Evolutionary conservation across 2,113 vertebrate genomes (phyloP), one percentile per base, ranked within the genome.

Genomic region (Lagenorhynchus albirostris): DNA sequence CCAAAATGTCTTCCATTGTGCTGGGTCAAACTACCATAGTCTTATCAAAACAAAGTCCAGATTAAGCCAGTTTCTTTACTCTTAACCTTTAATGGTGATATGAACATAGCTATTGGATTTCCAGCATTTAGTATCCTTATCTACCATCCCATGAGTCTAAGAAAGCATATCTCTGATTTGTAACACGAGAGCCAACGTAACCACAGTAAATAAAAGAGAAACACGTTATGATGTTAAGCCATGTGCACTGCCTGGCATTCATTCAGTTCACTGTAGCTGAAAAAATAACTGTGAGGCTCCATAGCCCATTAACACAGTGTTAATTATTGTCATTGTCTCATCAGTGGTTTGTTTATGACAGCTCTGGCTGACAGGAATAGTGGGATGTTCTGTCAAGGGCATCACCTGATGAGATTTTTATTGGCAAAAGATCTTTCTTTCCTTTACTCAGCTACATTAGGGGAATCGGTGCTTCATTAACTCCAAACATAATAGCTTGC

Each of bases 251-350:
- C 38, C 98, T 99, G 98, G 98, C 98, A 98, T 98, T 98, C 97
- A 94, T 97, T 98, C 98, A 98, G 98, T 94, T 98, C 98, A 98
- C 97, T 98, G 98, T 98, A 98, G 98, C 98, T 98, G 98, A 99
- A 98, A 98, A 97, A 98, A 98, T 98, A 98, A 97, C 98, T 98
- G 92, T 94, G 97, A 98, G 95, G 65, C 9, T 98, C 97, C 98
- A 97, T 98, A 76, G 97, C 98, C 98, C 98, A 98, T 98, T 98
- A 98, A 97, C 98, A 97, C 96, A 97, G 89, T 96, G 98, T 97
- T 99, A 98, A 99, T 99, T 99, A 99, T 98, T 99, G 98, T 99
- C 98, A 99, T 98, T 98, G 98, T 98, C 98, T 99, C 98, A 98
- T 99, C 99, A 99, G 97, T 89, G 96, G 97, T 98, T 98, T 99